phyloP scores from a whole-genome alignment of 2,888 invertebrate species.

The Actias luna region DNA sequence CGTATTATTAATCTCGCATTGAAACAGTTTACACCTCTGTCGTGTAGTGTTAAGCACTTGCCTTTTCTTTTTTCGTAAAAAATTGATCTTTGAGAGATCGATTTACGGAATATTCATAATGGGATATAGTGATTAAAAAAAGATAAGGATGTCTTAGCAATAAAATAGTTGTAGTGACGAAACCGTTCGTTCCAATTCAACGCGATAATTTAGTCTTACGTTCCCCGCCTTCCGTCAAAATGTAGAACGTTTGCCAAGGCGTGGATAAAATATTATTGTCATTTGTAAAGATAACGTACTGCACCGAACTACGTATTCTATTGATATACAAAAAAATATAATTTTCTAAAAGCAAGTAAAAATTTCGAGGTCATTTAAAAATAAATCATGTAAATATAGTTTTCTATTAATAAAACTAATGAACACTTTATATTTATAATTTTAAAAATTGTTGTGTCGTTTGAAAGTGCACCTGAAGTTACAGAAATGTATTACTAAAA shows the following conservation, averaged over 20 bases:
- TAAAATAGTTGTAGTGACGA: conserved; percentile 32
- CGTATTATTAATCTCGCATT: too few relatives aligned
- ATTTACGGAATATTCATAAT: background rate
- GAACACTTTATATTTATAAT: background rate
- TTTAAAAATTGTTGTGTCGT: background rate
- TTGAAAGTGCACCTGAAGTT: background rate
- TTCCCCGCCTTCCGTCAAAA: conserved; percentile 58
- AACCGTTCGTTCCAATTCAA: conserved; percentile 48
- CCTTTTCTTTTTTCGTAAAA: too few relatives aligned
- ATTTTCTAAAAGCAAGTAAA: conserved; percentile 37
- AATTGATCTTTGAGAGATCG: too few relatives aligned
- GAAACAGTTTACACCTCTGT: too few relatives aligned
- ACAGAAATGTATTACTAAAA: background rate
- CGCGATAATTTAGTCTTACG: conserved; percentile 39
- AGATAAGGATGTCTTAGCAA: background rate
- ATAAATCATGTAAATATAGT: conserved; percentile 31
- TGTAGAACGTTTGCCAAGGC: conserved; percentile 62
- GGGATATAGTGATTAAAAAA: background rate
- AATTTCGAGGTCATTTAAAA: conserved; percentile 42
- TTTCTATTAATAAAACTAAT: conserved; percentile 15
- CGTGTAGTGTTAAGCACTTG: too few relatives aligned
- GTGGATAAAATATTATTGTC: conserved; percentile 53
- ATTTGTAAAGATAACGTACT: conserved; percentile 42
- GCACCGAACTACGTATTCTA: conserved; percentile 43
- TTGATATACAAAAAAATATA: conserved; percentile 35